Evolutionary conservation across 2,113 vertebrate genomes (phyloP), one percentile per base, ranked within the genome.

Genomic region (Psammodynastes pulverulentus): DNA sequence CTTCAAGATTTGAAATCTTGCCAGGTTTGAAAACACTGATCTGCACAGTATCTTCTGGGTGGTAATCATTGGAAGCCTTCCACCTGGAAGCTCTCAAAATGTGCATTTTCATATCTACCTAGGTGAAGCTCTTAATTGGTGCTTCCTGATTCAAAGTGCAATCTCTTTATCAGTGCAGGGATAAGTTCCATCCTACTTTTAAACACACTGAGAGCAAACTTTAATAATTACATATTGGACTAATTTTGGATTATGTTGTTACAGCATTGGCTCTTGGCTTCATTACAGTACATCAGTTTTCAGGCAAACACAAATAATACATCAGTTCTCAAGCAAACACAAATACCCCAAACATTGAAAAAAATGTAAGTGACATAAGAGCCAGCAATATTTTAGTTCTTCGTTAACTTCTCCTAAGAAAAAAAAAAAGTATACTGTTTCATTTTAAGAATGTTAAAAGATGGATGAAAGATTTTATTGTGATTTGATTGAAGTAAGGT

Each of bases 401-500:
- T 49, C 34, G n/a, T 46, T 92, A 51, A 49, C 5, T 17, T 87
- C 89, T 58, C 86, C 51, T 34, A 3, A 9, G 4, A 10, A n/a
- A 93, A 0, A 62, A n/a, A 9, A 48, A 43, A 21, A n/a, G n/a
- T n/a, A n/a, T n/a, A n/a, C n/a, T 43, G 2, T 79, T 51, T 93
- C 89, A 29, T 84, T 53, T 88, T 92, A 45, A 0, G 1, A 92
- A 93, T 93, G 29, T 52, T 0, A 9, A 53, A 95, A 94, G 79
- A 94, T 91, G 56, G 48, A 93, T 92, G 49, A 87, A 4, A 21
- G 91, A 91, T 95, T 91, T 29, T 92, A 91, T 94, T 92, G 85
- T 86, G 93, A 92, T 92, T 92, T 93, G 43, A 92, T 93, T 95
- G 95, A 84, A 91, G 90, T 94, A 96, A 91, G 46, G 45, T 90